These are phyloP conservation scores for Holocentrus rufus DNA, from an alignment of 2,797 vertebrate species.

Conservation along the genomic window DNA sequence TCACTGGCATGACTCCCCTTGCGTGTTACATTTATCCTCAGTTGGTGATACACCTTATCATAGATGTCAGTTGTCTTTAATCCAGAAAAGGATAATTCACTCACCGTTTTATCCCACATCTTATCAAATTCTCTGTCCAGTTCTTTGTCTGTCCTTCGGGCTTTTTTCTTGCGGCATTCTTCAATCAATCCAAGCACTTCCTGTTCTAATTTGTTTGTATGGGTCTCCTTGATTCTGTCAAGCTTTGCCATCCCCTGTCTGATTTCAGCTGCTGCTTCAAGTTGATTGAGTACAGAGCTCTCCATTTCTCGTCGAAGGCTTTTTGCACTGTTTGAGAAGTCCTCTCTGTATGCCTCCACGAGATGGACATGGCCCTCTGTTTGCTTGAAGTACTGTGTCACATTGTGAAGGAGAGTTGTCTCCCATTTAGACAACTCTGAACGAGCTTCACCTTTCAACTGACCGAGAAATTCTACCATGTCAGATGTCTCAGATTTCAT, in stretches of 20 bases:
- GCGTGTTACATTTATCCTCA: conserved; percentile 54
- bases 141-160: background rate
- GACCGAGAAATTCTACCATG: too few relatives aligned
- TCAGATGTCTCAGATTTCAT: too few relatives aligned
- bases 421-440: conserved; percentile 52
- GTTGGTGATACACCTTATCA: background rate
- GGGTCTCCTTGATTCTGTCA: conserved; percentile 56
- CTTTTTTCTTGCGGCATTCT: conserved; percentile 32
- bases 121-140: conserved; percentile 51
- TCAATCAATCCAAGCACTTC: conserved; percentile 55
- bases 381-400: conserved; percentile 73
- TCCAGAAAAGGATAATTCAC: background rate
- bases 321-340: conserved; percentile 66
- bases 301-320: conserved; percentile 58
- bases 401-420: conserved; percentile 45
- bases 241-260: conserved; percentile 58
- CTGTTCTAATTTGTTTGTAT: conserved; percentile 56
- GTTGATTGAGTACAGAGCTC: conserved; percentile 48
- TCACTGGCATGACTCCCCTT: conserved; percentile 53
- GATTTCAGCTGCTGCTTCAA: conserved; percentile 49
- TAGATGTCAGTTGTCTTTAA: conserved; percentile 28
- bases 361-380: conserved; percentile 66
- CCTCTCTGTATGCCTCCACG: conserved; percentile 67
- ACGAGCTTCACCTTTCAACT: conserved; percentile 28
- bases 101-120: conserved; percentile 66